Conservation (phyloP, 2,888 invertebrate genomes). For the Agrochola macilenta region DNA sequence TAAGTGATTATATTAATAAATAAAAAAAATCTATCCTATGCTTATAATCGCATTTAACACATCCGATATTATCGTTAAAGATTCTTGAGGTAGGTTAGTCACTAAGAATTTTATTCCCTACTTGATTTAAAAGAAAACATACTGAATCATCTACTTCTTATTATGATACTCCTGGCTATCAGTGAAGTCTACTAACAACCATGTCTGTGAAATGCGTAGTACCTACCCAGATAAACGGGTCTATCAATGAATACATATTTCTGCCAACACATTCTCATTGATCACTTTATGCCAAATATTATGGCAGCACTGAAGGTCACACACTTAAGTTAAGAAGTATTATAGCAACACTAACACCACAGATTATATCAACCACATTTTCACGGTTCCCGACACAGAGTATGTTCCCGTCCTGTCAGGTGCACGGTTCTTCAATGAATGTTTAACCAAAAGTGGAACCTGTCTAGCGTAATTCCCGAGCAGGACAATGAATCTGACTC, state of each 20-base stretch:
- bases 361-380: conserved; percentile 4
- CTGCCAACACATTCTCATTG: conserved; percentile 22
- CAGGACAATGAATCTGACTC: conserved; percentile 54
- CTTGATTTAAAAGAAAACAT: conserved; percentile 52
- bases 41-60: not conserved
- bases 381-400: not conserved
- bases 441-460: conserved; percentile 8
- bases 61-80: conserved; percentile 15
- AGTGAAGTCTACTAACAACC: conserved; percentile 7
- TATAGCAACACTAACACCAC: conserved; percentile 6
- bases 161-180: conserved; percentile 24
- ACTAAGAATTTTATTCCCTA: conserved; percentile 40
- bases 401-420: conserved; percentile 9
- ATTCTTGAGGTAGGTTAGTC: conserved; percentile 54
- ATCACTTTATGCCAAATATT: not conserved
- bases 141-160: conserved; percentile 53
- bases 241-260: conserved; percentile 13
- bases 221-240: conserved; percentile 20
- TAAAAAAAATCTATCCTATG: too few species aligned
- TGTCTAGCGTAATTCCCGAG: conserved; percentile 20
- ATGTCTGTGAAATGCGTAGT: conserved; percentile 6
- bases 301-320: conserved; percentile 13
- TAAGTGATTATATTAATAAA: too few species aligned
- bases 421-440: conserved; percentile 28
- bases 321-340: not conserved